Evolutionary conservation across 2,888 invertebrate species (phyloP).

Genomic region (Adelognathus sp.): DNA sequence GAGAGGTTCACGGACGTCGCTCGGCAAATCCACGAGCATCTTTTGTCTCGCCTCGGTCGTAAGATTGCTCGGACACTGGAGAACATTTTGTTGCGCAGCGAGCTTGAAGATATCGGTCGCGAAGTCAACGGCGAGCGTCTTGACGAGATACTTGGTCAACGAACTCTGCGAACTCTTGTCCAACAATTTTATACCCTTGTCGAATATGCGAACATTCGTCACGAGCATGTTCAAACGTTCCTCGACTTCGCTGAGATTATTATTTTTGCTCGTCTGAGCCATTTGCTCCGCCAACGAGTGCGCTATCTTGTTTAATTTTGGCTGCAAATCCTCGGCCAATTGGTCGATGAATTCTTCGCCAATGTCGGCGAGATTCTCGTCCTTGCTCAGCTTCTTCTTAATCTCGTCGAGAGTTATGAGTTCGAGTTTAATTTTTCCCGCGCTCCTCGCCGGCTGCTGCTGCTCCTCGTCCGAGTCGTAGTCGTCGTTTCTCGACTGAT

Average conservation of each 20-base stretch:
- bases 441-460: constrained; percentile 75
- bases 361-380: constrained; percentile 84
- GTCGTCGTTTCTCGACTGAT: constrained; percentile 83
- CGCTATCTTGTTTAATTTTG: constrained; percentile 87
- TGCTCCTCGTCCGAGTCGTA: constrained; percentile 88
- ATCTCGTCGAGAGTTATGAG: constrained; percentile 87
- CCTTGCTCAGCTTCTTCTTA: constrained; percentile 83
- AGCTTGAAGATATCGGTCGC: constrained; percentile 90
- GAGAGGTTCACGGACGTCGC: constrained; percentile 87
- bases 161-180: constrained; percentile 86
- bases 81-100: constrained; percentile 86
- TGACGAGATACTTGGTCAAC: constrained; percentile 91
- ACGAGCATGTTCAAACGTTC: constrained; percentile 91
- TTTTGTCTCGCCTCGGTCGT: constrained; percentile 86
- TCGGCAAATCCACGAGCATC: constrained; percentile 86
- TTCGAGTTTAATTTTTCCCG: constrained; percentile 83
- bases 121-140: constrained; percentile 92
- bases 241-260: constrained; percentile 82
- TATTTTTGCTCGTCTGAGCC: constrained; percentile 85
- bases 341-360: constrained; percentile 86
- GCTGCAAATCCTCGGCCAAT: constrained; percentile 87
- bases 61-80: constrained; percentile 84
- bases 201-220: constrained; percentile 89
- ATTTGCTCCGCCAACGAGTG: constrained; percentile 87
- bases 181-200: constrained; percentile 88